phyloP scores from a whole-genome alignment of 2,113 vertebrate genomes.

The Entomyzon cyanotis region DNA sequence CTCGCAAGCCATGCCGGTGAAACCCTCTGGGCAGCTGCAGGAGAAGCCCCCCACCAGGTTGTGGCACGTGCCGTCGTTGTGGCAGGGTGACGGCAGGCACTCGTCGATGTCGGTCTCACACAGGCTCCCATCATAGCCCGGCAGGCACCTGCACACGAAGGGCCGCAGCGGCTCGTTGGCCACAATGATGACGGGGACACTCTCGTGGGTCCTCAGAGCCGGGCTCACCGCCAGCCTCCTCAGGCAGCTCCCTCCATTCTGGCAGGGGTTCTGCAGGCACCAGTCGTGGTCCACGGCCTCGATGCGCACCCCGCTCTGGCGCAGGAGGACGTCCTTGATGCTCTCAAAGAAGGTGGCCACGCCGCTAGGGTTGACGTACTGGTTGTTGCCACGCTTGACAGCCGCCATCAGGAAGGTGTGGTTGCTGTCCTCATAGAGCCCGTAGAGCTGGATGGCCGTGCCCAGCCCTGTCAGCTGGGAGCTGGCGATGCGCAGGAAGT shows the following conservation, averaged over 20 bases:
- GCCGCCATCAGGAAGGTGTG: constrained; percentile 91
- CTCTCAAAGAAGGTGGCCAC: constrained; percentile 97
- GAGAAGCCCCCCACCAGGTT: constrained; percentile 94
- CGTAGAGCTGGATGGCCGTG: constrained; percentile 87
- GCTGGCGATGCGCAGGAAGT: constrained; percentile 88
- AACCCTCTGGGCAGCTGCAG: constrained; percentile 91
- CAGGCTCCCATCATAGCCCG: constrained; percentile 84
- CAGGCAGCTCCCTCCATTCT: constrained; percentile 91
- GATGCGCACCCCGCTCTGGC: constrained; percentile 89
- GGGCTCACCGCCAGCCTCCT: constrained; percentile 83
- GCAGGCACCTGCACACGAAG: constrained; percentile 89
- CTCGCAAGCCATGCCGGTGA: constrained; percentile 94
- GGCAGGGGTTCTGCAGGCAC: constrained; percentile 88
- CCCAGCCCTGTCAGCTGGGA: constrained; percentile 91
- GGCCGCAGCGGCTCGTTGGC: constrained; percentile 87
- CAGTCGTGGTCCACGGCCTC: constrained; percentile 93
- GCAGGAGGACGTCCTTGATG: constrained; percentile 88
- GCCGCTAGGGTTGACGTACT: constrained; percentile 91
- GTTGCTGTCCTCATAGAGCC: constrained; percentile 86
- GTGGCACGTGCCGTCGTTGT: constrained; percentile 93
- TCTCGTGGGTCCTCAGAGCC: constrained; percentile 79
- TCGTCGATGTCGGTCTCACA: constrained; percentile 91
- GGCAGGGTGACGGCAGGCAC: constrained; percentile 92
- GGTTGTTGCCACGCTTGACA: constrained; percentile 81
- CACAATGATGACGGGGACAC: constrained; percentile 86